These are phyloP conservation scores for Drosophila flavopinicola DNA, from an alignment of 2,888 invertebrate genomes.

Conservation along the genomic window DNA sequence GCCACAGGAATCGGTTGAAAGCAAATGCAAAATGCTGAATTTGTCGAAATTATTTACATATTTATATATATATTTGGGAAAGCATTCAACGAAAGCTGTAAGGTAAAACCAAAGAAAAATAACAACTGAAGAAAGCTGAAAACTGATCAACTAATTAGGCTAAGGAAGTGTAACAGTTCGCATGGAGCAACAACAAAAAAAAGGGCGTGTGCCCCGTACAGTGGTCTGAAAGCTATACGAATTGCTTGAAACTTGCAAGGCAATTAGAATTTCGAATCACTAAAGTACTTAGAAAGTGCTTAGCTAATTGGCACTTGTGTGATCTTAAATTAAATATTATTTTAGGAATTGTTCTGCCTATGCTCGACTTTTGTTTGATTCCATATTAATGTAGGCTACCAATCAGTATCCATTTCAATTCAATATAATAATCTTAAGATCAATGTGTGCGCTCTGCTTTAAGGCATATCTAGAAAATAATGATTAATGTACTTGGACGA, in stretches of 20 bases:
- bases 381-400: background rate
- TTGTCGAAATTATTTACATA: slow-evolving; percentile 26
- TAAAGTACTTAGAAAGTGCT: too few relatives aligned
- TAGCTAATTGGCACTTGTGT: too few relatives aligned
- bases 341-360: too few relatives aligned
- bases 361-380: background rate
- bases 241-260: background rate
- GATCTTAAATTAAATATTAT: too few relatives aligned
- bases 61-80: slow-evolving; percentile 28
- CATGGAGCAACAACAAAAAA: slow-evolving; percentile 33
- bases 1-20: slow-evolving; percentile 56
- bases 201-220: slow-evolving; percentile 49
- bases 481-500: slow-evolving; percentile 43
- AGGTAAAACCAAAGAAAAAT: slow-evolving; percentile 35
- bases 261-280: slow-evolving; percentile 1
- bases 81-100: slow-evolving; percentile 33
- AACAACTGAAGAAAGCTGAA: slow-evolving; percentile 47
- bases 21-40: slow-evolving; percentile 46
- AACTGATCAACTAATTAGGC: slow-evolving; percentile 46
- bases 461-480: slow-evolving; percentile 22
- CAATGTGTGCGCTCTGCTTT: slow-evolving; percentile 5
- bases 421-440: slow-evolving; percentile 11
- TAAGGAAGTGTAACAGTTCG: slow-evolving; percentile 31
- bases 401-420: background rate
- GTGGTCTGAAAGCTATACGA: slow-evolving; percentile 30